Percentiles rank a stretch among this genome's conserved stretches.
These are phyloP conservation scores for Hiodon tergisus DNA, from an alignment of 2,113 vertebrate species.

Conservation along the genomic window DNA sequence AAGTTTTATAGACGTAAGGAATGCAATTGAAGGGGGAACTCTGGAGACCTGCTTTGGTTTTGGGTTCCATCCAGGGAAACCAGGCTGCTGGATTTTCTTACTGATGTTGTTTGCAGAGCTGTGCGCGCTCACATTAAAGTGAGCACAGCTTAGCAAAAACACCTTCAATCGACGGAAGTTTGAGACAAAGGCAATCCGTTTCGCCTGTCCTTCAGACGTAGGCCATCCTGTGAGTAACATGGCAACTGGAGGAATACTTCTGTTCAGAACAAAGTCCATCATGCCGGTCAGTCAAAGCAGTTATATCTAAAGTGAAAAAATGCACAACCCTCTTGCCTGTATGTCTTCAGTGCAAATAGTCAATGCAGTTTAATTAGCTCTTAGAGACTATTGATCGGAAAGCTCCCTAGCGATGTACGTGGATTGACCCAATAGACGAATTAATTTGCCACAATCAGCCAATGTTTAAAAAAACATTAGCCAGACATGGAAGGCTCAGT, in stretches of 20 bases:
- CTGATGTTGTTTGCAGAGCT: background rate
- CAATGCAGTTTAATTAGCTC: background rate
- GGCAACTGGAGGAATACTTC: background rate
- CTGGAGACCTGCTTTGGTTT: too few species aligned
- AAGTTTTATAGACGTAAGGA: too few species aligned
- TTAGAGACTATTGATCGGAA: background rate
- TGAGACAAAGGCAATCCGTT: background rate
- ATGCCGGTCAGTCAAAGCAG: background rate
- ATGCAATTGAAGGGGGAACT: too few species aligned
- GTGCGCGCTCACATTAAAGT: background rate
- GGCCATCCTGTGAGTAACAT: background rate
- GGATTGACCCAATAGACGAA: background rate
- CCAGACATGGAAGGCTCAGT: background rate
- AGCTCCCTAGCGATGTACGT: background rate
- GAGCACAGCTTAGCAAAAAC: background rate
- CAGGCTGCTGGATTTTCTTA: background rate
- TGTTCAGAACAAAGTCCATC: slow-evolving; percentile 12
- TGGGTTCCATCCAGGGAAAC: too few species aligned
- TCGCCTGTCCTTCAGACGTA: background rate
- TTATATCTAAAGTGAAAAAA: too few species aligned
- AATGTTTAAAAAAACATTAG: background rate
- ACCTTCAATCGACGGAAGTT: background rate
- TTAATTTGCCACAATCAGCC: background rate
- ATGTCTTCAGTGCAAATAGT: background rate
- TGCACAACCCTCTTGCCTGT: background rate